Conservation (phyloP, 1,140 invertebrate genomes). For the Zaprionus capensis region DNA sequence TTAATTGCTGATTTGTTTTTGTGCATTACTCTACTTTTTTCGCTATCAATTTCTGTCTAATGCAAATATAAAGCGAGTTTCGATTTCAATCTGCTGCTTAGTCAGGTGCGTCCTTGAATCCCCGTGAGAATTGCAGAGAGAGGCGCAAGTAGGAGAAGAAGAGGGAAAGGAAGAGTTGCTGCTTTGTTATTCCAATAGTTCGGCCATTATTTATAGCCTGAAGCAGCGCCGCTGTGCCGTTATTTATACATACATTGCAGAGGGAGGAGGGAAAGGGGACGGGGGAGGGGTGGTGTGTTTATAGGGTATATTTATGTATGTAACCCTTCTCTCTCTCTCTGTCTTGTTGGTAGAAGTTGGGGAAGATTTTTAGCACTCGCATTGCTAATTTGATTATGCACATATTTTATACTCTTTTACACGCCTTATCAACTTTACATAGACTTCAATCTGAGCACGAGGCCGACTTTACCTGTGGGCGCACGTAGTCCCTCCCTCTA, state of each 20-base stretch:
- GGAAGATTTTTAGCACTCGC: slow-evolving; percentile 20
- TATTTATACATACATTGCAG: background rate
- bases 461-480: slow-evolving; percentile 23
- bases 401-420: slow-evolving; percentile 49
- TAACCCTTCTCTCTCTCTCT: background rate
- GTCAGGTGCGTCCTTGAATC: background rate
- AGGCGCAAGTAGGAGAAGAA: background rate
- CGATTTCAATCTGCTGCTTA: background rate
- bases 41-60: too few relatives aligned
- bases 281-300: background rate
- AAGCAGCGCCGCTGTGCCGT: background rate
- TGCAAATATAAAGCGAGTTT: background rate
- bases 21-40: too few relatives aligned
- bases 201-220: slow-evolving; percentile 15
- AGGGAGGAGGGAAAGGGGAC: background rate
- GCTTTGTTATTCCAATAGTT: slow-evolving; percentile 21
- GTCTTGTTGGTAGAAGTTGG: background rate
- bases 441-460: slow-evolving; percentile 64
- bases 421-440: slow-evolving; percentile 67
- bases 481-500: background rate
- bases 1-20: too few relatives aligned
- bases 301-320: slow-evolving; percentile 5
- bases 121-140: background rate
- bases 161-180: background rate
- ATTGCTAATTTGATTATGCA: slow-evolving; percentile 71